A percentile compares a stretch with the other conserved stretches of the same genome.
Evolutionary conservation across 2,888 invertebrate genomes (phyloP).

Genomic region (Hemithea aestivaria): DNA sequence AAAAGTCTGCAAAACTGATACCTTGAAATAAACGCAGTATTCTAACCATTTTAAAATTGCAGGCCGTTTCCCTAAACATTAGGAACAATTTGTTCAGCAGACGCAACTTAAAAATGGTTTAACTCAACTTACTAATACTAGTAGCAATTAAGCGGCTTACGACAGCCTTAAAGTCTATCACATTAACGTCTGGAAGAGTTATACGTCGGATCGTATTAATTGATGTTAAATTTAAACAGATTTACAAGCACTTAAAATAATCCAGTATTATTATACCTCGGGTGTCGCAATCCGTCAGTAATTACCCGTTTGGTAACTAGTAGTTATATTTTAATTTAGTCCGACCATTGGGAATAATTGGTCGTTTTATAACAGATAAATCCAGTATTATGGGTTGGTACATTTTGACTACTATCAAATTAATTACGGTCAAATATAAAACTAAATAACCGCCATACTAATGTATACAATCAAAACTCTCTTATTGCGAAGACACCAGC

Average conservation of each 20-base stretch:
- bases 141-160: background rate
- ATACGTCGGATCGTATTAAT: constrained; percentile 48
- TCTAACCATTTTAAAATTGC: too few relatives aligned
- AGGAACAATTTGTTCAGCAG: too few relatives aligned
- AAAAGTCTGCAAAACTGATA: too few relatives aligned
- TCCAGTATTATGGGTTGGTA: constrained; percentile 6
- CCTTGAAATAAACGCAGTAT: too few relatives aligned
- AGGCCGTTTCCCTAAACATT: too few relatives aligned
- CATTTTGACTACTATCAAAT: too few relatives aligned
- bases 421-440: too few relatives aligned
- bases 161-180: constrained; percentile 38
- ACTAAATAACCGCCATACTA: too few relatives aligned
- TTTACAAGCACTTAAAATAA: constrained; percentile 43
- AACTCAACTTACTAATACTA: constrained; percentile 13
- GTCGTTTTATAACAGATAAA: constrained; percentile 13
- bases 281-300: constrained; percentile 22
- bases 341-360: constrained; percentile 22
- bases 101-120: too few relatives aligned
- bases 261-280: constrained; percentile 28
- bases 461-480: too few relatives aligned
- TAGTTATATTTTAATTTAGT: constrained; percentile 23
- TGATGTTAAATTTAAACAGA: constrained; percentile 53
- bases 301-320: constrained; percentile 23
- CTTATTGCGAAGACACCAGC: too few relatives aligned
- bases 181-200: constrained; percentile 54